Percentiles rank a stretch among this genome's conserved stretches.
These are phyloP conservation scores for Ophonus ardosiacus DNA, from an alignment of 2,888 invertebrate genomes.

Conservation along the genomic window DNA sequence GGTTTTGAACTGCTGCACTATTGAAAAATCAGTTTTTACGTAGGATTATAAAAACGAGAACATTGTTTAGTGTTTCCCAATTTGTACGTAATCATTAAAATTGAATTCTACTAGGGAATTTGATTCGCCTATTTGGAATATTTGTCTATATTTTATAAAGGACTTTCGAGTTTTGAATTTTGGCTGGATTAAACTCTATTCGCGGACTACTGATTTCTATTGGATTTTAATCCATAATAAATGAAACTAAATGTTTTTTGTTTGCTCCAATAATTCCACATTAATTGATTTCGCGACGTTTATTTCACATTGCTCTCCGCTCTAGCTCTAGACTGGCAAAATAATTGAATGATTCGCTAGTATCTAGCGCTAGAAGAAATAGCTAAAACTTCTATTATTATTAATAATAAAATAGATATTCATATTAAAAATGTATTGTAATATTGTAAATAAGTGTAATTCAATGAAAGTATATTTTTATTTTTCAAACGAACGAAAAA, in stretches of 20 bases:
- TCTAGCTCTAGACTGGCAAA: too few species aligned
- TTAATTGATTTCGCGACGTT: neutral
- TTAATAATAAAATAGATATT: too few species aligned
- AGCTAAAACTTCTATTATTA: too few species aligned
- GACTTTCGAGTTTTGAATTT: neutral
- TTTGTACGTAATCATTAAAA: conserved; percentile 16
- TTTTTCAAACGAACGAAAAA: too few species aligned
- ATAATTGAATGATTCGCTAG: too few species aligned
- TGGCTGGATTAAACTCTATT: neutral
- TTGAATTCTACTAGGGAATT: conserved; percentile 15
- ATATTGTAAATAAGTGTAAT: too few species aligned
- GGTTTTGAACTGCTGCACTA: conserved; percentile 17
- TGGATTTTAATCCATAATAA: neutral
- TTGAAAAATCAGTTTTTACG: conserved; percentile 34
- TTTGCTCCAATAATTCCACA: neutral
- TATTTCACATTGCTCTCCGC: neutral
- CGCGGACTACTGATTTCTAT: neutral
- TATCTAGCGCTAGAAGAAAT: too few species aligned
- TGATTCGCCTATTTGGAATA: neutral
- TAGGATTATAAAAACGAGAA: conserved; percentile 17
- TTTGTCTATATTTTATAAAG: conserved; percentile 2
- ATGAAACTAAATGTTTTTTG: neutral
- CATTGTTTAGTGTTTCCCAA: conserved; percentile 33
- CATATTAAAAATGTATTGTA: too few species aligned
- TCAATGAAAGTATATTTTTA: too few species aligned